Evolutionary conservation across 1,140 invertebrate genomes (phyloP).

Genomic region (Danaus melanippus): DNA sequence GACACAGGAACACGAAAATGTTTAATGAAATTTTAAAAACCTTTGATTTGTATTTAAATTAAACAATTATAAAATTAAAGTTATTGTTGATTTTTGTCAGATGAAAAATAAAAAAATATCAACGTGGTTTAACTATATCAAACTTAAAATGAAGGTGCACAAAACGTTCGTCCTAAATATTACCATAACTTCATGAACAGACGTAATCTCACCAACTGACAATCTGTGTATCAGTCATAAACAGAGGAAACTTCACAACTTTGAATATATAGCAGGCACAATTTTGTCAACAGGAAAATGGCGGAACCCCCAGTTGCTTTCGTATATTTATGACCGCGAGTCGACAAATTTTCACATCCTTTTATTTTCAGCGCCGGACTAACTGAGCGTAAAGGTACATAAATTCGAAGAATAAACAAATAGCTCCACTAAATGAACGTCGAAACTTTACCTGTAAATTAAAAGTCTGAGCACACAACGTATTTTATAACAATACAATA

Average conservation of each 20-base stretch:
- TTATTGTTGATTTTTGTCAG: too few relatives aligned
- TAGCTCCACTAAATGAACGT: constrained; percentile 24
- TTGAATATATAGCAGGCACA: constrained; percentile 55
- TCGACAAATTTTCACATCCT: constrained; percentile 62
- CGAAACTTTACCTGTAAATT: constrained; percentile 26
- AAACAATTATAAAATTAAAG: too few relatives aligned
- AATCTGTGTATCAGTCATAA: constrained; percentile 36
- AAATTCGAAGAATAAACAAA: constrained; percentile 41
- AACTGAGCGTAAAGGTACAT: constrained; percentile 52
- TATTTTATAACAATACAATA: too few relatives aligned
- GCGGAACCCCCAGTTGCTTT: constrained; percentile 54
- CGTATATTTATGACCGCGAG: constrained; percentile 58
- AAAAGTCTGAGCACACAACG: constrained; percentile 15
- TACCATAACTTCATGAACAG: too few relatives aligned
- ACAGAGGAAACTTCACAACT: constrained; percentile 62
- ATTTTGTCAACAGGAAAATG: constrained; percentile 69
- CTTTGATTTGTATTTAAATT: too few relatives aligned
- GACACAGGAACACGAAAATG: constrained; percentile 8
- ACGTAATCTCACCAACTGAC: constrained; percentile 2
- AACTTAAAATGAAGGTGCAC: too few relatives aligned
- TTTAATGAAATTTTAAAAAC: too few relatives aligned
- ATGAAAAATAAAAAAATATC: too few relatives aligned
- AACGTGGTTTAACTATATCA: too few relatives aligned
- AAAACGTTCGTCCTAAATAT: too few relatives aligned
- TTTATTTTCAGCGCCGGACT: constrained; percentile 49